Evolutionary conservation across 2,888 invertebrate genomes (phyloP), one percentile per base, ranked within the genome.

Genomic region (Agrochola lota): DNA sequence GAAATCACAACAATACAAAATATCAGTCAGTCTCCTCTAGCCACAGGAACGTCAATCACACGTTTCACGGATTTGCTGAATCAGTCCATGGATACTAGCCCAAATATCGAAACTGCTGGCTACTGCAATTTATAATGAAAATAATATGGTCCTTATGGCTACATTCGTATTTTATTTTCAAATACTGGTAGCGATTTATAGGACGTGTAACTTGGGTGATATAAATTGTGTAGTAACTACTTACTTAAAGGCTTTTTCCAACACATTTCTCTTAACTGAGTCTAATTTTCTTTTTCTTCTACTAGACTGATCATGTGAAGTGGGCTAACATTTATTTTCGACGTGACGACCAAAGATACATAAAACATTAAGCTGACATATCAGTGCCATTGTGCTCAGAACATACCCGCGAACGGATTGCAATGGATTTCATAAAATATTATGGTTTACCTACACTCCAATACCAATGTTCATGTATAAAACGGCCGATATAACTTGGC

Each of bases 351-450:
- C 20, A 30, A 52, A 67, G 40, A 49, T n/a, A 40, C 9, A 15
- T 49, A 23, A 78, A 46, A 62, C 20, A n/a, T 26, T 43, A 20
- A 20, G 4, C 20, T 67, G 4, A 23, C 23, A 71, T 59, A 52
- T 55, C 46, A 35, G 35, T 63, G 30, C 26, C 20, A 11, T 43
- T 43, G 43, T 43, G 26, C 26, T 20, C 55, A 55, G 23, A 30
- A 69, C 11, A 15, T 46, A 64, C 23, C 20, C 4, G 40, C 35
- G n/a, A n/a, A n/a, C 30, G 7, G 30, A 55, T 62, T 77, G 60
- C 62, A 62, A 46, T 69, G 17, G 20, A 55, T 70, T 70, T 63
- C 40, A 20, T 40, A 62, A 43, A 46, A 46, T 78, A 59, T 52
- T 62, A 79, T 79, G 17, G 26, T 40, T 64, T 30, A 30, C 30